Evolutionary conservation across 2,888 invertebrate genomes (phyloP), one percentile per base, ranked within the genome.

Genomic region (Bembecia ichneumoniformis): DNA sequence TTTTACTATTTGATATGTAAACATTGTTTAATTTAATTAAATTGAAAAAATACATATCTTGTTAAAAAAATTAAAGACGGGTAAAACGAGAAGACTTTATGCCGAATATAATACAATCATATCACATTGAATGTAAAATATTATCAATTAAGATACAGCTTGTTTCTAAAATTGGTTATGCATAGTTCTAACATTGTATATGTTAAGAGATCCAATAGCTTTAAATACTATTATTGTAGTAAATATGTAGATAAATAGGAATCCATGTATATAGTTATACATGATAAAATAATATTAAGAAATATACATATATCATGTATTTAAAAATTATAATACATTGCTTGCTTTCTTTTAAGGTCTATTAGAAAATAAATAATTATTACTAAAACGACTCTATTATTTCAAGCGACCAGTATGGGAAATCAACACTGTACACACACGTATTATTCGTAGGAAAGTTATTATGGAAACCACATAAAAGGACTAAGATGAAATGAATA

Each of bases 361-460:
- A 66, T 67, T 77, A 74, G 69, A 68, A 40, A 68, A 65, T 72
- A 67, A 66, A 65, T 58, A 59, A 68, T 67, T 58, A 71, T 70
- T 74, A 28, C 9, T 28, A 28, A 28, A 28, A 28, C 2, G 2
- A 9, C 9, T 28, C 7, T 28, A 28, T 28, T 28, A 9, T 28
- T 28, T 28, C 9, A 9, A 28, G 5, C 28, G 5, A 28, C 14
- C 47, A n/a, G n/a, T n/a, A n/a, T n/a, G n/a, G n/a, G n/a, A n/a
- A n/a, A n/a, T n/a, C n/a, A n/a, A n/a, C n/a, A n/a, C n/a, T n/a
- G n/a, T n/a, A n/a, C n/a, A n/a, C n/a, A n/a, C n/a, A n/a, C n/a
- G n/a, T n/a, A n/a, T n/a, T n/a, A n/a, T n/a, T n/a, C n/a, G n/a
- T n/a, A n/a, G n/a, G n/a, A n/a, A n/a, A n/a, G n/a, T n/a, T n/a